Evolutionary conservation across 2,113 vertebrate species (phyloP), one percentile per base, ranked within the genome.

Genomic region (Raphicerus campestris): DNA sequence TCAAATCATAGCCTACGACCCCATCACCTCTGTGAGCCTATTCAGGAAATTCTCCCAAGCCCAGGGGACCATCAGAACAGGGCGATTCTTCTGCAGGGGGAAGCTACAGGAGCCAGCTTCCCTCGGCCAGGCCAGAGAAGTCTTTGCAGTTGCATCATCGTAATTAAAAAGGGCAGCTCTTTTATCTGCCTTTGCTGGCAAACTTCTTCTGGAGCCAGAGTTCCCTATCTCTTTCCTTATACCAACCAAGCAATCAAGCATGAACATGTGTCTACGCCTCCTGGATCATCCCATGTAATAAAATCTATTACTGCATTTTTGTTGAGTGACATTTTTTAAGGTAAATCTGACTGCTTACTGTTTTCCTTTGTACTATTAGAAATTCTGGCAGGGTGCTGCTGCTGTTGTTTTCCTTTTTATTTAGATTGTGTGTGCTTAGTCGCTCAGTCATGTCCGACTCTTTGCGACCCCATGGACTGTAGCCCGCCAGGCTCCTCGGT

Each of bases 81-180:
- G 32, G 87, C 42, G 95, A 39, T 13, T 85, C 63, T 94, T 93
- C 28, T 87, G 22, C 2, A n/a, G 60, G 39, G 60, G 35, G 93
- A 94, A 97, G 85, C 90, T 47, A 39, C 89, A 85, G 73, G 92
- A 95, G 73, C 94, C 94, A 73, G 81, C 3, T 93, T 89, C 45
- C 84, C 73, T 88, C 30, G 32, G 81, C 10, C 42, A 66, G n/a
- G 77, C 14, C 80, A 85, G 93, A 95, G 4, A 90, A 96, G n/a
- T 61, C 97, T 97, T 97, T 83, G 80, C 94, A 96, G 95, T 61
- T 60, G 84, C 0, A 95, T 55, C 86, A 16, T 87, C 22, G 47
- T 32, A 95, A 56, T 49, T 89, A 97, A 95, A 81, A 22, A 89
- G 95, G 96, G 92, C 10, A 93, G 24, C 16, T 95, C 89, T 98